These are phyloP conservation scores for Phrynocephalus guinanensis DNA, from an alignment of 2,797 vertebrate genomes.

Conservation along the genomic window DNA sequence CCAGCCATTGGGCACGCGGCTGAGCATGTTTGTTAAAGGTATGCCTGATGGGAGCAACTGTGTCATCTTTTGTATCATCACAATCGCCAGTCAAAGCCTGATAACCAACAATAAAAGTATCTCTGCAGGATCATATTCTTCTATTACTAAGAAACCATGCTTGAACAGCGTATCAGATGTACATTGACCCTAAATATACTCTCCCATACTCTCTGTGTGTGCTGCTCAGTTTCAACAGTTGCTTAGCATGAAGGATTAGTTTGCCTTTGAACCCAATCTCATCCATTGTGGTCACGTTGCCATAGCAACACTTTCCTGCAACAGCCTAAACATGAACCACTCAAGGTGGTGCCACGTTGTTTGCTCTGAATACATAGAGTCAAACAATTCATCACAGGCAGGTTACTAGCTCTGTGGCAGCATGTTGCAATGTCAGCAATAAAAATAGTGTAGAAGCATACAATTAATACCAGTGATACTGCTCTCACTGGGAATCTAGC, in stretches of 20 bases:
- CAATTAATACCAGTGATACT: not conserved
- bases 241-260: constrained; percentile 30
- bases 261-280: constrained; percentile 52
- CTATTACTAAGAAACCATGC: constrained; percentile 19
- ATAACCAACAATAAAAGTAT: constrained; percentile 41
- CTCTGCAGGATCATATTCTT: constrained; percentile 45
- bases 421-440: not conserved
- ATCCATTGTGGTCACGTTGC: constrained; percentile 31
- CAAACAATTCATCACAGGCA: not conserved
- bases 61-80: constrained; percentile 30
- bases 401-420: not conserved
- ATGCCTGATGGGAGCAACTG: constrained; percentile 21
- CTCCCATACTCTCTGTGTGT: not conserved
- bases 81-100: constrained; percentile 12
- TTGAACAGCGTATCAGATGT: constrained; percentile 42
- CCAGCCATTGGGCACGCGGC: not conserved
- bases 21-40: constrained; percentile 18
- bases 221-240: constrained; percentile 30
- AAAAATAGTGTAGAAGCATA: not conserved
- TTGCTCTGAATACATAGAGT: not conserved
- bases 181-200: constrained; percentile 47
- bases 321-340: constrained; percentile 37
- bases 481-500: constrained; percentile 11
- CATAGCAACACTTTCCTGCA: constrained; percentile 43
- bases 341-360: not conserved